Base-by-base conservation (phyloP, 2,113 vertebrate species). In the Charina bottae region DNA sequence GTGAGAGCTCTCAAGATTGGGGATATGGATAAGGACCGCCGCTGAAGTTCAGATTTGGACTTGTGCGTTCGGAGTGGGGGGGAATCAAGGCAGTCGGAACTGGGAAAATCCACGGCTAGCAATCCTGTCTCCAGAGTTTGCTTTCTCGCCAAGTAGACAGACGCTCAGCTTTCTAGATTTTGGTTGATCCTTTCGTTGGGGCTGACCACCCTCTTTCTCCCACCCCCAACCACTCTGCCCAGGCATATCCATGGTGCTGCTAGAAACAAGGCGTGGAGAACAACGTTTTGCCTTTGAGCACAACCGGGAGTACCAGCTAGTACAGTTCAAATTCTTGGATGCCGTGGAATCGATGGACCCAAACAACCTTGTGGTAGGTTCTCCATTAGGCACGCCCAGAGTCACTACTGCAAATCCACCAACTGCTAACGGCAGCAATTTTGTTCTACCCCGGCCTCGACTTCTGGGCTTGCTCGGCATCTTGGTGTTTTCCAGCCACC, bases 301-400 rank as follows among this genome's bases (percentile, higher is more conserved):
- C 94, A 98, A 97, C 8, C 98, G 98, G 2, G 99, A 99, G 87
- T 99, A 99, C 96, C 99, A 99, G 95, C 98, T 99, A 96, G 97
- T 99, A 9, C 99, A 99, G 97, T 99, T 99, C 97, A 98, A 98
- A 96, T 99, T 99, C 96, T 95, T 99, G 94, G 98, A 98, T 0
- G 98, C 99, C 0, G 99, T 99, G 9, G 98, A 99, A 94, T 99
- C 99, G 83, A 98, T 99, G 99, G 99, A 99, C 95, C 99, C 99
- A 49, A 99, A 99, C 97, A 99, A 99, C 93, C 98, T 99, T 4
- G 98, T 99, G 98, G 99, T 99, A 97, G 6, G 97, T 96, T 21
- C 23, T 24, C n/a, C 85, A 3, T 5, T 0, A 0, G 26, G 21
- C 42, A 12, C 28, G 37, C 6, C 24, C 0, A 0, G 49, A 53